Evolutionary conservation across 2,113 vertebrate genomes (phyloP).

Genomic region (Cyanocitta stelleri): DNA sequence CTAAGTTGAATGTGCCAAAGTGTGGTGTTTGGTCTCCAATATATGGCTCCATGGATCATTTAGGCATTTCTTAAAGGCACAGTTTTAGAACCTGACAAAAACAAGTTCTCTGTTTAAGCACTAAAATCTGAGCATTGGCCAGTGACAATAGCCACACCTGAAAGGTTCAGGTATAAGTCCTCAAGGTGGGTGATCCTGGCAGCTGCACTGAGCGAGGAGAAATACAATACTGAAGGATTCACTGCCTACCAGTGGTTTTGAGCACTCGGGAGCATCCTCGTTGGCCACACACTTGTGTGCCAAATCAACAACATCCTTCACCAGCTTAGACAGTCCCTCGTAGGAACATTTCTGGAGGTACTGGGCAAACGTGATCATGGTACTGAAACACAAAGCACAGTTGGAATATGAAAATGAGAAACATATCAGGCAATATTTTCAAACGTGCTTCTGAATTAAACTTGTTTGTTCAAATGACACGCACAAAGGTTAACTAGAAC

Average conservation of each 20-base stretch:
- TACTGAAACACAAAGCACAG: constrained; percentile 50
- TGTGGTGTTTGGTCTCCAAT: accelerated
- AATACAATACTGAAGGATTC: neutral
- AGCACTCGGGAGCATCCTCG: constrained; percentile 31
- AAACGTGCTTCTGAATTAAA: neutral
- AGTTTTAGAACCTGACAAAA: neutral
- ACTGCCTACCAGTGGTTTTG: constrained; percentile 62
- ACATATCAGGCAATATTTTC: accelerated
- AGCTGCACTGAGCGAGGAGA: neutral
- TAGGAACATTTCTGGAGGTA: constrained; percentile 62
- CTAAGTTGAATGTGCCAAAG: neutral
- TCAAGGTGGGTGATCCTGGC: neutral
- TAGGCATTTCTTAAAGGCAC: neutral
- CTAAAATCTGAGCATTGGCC: neutral
- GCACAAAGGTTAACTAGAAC: neutral
- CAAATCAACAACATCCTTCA: constrained; percentile 34
- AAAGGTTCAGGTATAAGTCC: neutral
- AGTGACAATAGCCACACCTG: neutral
- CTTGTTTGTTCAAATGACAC: neutral
- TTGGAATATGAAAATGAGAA: neutral
- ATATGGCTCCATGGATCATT: neutral
- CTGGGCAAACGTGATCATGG: constrained; percentile 66
- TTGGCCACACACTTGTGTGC: constrained; percentile 64
- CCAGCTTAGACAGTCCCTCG: constrained; percentile 35
- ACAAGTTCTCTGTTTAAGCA: neutral